phyloP scores from a whole-genome alignment of 2,797 vertebrate genomes.

The Myotis pilosus region DNA sequence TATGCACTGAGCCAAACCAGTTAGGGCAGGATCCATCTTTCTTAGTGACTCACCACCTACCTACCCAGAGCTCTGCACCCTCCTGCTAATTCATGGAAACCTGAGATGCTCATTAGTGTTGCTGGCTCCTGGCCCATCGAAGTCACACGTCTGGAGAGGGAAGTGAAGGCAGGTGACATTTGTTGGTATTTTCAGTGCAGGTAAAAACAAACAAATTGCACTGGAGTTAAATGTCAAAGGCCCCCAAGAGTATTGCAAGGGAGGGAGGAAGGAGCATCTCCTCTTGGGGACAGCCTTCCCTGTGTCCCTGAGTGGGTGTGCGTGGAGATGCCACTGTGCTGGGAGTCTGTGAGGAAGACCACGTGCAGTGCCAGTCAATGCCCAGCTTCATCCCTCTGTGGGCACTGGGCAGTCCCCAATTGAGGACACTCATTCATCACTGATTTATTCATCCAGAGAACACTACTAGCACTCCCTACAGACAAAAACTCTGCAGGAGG shows the following conservation, averaged over 20 bases:
- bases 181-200: constrained; percentile 84
- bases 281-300: constrained; percentile 8
- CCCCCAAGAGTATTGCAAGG: background rate
- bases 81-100: constrained; percentile 51
- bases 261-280: constrained; percentile 49
- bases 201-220: constrained; percentile 81
- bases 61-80: background rate
- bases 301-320: background rate
- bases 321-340: too few relatives aligned
- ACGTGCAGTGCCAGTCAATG: background rate
- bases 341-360: background rate
- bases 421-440: background rate
- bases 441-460: background rate
- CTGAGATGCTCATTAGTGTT: constrained; percentile 68
- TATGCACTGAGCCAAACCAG: too few relatives aligned
- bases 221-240: constrained; percentile 81
- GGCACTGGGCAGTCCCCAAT: background rate
- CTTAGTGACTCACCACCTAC: background rate
- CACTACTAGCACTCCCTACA: background rate
- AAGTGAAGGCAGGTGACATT: constrained; percentile 81
- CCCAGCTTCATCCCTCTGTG: background rate
- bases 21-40: background rate
- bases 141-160: constrained; percentile 73
- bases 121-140: constrained; percentile 54
- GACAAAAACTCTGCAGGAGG: background rate